Evolutionary conservation across 2,113 vertebrate species (phyloP).

Genomic region (Chascanopsetta lugubris): DNA sequence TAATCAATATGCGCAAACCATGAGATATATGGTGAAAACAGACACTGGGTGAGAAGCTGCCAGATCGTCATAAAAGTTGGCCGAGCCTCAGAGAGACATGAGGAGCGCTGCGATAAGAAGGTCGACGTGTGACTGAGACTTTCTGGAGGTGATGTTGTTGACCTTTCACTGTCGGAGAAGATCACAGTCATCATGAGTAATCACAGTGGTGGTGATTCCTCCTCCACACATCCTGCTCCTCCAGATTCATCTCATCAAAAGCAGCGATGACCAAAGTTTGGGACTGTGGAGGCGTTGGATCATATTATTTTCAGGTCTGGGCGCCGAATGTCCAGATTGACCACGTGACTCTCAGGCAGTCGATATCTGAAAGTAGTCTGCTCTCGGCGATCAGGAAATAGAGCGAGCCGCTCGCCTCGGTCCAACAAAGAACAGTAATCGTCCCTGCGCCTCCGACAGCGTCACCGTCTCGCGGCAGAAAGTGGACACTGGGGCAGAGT

Average conservation of each 20-base stretch:
- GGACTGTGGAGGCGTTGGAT: constrained; percentile 20
- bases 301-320: constrained; percentile 35
- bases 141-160: constrained; percentile 28
- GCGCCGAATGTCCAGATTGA: neutral
- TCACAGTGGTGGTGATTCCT: constrained; percentile 34
- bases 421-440: constrained; percentile 47
- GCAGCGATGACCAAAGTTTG: constrained; percentile 2
- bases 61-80: constrained; percentile 24
- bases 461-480: constrained; percentile 56
- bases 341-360: constrained; percentile 1
- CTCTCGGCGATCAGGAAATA: constrained; percentile 22
- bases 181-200: constrained; percentile 50
- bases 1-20: no score
- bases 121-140: constrained; percentile 6
- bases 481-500: constrained; percentile 55
- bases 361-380: constrained; percentile 13
- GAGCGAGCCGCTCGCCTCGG: constrained; percentile 20
- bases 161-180: constrained; percentile 46
- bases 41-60: constrained; percentile 6
- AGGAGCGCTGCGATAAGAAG: constrained; percentile 3
- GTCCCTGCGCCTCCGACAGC: constrained; percentile 5
- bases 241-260: constrained; percentile 20
- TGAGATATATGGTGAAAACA: neutral
- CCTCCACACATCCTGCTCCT: constrained; percentile 53
- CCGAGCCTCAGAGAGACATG: constrained; percentile 24